Evolutionary conservation across 2,113 vertebrate genomes (phyloP).

Genomic region (Alethe diademata): DNA sequence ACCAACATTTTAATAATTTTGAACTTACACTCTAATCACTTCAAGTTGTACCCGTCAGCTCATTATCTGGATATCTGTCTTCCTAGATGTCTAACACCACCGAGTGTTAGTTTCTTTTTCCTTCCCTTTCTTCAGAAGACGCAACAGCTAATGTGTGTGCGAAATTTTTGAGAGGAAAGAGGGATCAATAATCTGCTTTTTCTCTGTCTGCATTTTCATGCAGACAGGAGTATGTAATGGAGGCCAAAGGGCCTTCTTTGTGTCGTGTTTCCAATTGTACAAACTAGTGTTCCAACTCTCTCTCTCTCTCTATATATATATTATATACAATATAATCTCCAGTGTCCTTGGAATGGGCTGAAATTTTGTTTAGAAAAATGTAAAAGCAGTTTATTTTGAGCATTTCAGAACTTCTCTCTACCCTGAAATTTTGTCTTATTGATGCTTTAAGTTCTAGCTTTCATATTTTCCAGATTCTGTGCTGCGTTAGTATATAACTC

Average conservation of each 20-base stretch:
- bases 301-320: neutral
- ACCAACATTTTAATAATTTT: neutral
- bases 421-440: neutral
- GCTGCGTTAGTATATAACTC: no score
- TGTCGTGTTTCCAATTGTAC: neutral
- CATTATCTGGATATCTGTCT: neutral
- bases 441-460: neutral
- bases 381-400: neutral
- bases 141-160: neutral
- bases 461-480: neutral
- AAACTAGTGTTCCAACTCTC: neutral
- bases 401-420: neutral
- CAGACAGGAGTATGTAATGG: neutral
- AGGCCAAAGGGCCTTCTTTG: neutral
- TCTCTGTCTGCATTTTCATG: fast-evolving
- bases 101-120: fast-evolving
- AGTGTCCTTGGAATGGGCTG: neutral
- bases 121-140: neutral
- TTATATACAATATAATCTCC: neutral
- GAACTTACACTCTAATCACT: neutral
- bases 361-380: neutral
- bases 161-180: neutral
- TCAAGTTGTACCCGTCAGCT: neutral
- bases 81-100: neutral
- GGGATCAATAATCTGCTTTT: neutral